These are phyloP conservation scores for Hylyphantes graminicola DNA, from an alignment of 1,140 invertebrate genomes.

Conservation along the genomic window DNA sequence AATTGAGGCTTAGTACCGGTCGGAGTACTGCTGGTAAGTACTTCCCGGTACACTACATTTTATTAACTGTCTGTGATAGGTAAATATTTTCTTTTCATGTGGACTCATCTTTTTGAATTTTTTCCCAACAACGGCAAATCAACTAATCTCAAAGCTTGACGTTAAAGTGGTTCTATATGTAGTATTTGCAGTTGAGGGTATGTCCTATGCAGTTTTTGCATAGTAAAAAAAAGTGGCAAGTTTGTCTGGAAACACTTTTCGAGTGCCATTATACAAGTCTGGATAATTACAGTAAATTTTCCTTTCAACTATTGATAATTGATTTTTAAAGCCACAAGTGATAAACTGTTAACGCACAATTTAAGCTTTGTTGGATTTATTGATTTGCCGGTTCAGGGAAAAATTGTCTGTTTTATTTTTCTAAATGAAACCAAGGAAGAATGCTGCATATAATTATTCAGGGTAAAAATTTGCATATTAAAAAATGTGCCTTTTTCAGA, in stretches of 20 bases:
- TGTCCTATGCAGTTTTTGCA: constrained; percentile 1
- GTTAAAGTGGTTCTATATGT: constrained; percentile 26
- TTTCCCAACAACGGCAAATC: constrained; percentile 21
- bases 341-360: constrained; percentile 58
- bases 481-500: no score
- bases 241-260: constrained; percentile 23
- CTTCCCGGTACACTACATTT: constrained; percentile 28
- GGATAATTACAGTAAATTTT: not conserved
- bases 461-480: no score
- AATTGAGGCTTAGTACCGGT: constrained; percentile 55
- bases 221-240: constrained; percentile 24
- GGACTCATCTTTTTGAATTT: constrained; percentile 2
- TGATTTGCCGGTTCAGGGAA: constrained; percentile 24
- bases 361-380: constrained; percentile 45
- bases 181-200: constrained; percentile 19
- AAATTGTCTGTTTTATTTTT: constrained; percentile 27
- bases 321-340: constrained; percentile 47
- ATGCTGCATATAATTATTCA: not conserved
- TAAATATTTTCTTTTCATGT: constrained; percentile 14
- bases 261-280: constrained; percentile 26
- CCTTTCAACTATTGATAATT: no score
- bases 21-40: constrained; percentile 48
- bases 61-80: constrained; percentile 59
- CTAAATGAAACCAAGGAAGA: constrained; percentile 20
- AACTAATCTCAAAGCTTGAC: constrained; percentile 32